A percentile compares a stretch with the other conserved stretches of the same genome.
Evolutionary conservation across 2,888 invertebrate genomes (phyloP).

Genomic region (Chouioia cunea): DNA sequence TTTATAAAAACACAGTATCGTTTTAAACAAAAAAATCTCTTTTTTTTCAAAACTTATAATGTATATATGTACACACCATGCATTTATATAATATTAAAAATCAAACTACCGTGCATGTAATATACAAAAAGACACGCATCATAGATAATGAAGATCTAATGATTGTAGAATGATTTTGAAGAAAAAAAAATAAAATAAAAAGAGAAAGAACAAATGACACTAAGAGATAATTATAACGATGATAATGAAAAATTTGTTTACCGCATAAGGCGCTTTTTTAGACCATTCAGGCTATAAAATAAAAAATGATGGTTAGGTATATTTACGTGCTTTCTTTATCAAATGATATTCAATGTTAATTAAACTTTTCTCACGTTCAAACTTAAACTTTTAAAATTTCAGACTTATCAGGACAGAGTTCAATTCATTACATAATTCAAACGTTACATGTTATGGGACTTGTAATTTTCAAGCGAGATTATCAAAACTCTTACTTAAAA

Average conservation of each 20-base stretch:
- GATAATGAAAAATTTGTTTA: slow-evolving; percentile 56
- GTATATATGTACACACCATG: no score
- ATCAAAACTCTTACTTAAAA: no score
- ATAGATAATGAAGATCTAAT: background rate
- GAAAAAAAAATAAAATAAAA: slow-evolving; percentile 12
- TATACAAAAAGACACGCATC: background rate
- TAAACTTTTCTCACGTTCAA: background rate
- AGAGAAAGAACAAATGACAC: slow-evolving; percentile 9
- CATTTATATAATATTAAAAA: no score
- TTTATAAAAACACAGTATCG: no score
- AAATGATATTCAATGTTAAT: background rate
- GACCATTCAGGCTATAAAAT: slow-evolving; percentile 54
- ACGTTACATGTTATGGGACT: slow-evolving; percentile 1
- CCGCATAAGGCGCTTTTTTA: slow-evolving; percentile 57
- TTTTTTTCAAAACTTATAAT: no score
- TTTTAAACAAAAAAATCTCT: no score
- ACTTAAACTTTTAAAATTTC: no score
- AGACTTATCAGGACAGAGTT: no score
- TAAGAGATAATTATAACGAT: slow-evolving; percentile 18
- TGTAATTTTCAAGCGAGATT: background rate
- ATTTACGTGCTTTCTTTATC: slow-evolving; percentile 10
- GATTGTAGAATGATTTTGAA: slow-evolving; percentile 45
- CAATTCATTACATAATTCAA: slow-evolving; percentile 4
- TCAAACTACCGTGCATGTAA: background rate
- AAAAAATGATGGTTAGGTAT: slow-evolving; percentile 42